Percentiles rank a stretch among this genome's conserved stretches.
Evolutionary conservation across 2,888 invertebrate genomes (phyloP).

Genomic region (Stratiomys singularior): DNA sequence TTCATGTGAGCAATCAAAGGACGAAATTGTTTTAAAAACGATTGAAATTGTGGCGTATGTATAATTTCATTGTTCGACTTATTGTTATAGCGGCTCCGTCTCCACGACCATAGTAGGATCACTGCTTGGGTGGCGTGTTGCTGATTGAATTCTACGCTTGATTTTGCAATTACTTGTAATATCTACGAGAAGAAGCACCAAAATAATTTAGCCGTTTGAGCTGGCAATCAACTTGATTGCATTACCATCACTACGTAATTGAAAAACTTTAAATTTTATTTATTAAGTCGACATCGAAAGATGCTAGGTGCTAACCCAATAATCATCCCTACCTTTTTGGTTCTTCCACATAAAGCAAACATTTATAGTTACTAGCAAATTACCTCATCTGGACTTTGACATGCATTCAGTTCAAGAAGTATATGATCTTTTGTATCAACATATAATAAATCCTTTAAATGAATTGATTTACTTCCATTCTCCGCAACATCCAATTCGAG

Average conservation of each 20-base stretch:
- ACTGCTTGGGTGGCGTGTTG: slow-evolving; percentile 28
- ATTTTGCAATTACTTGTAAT: slow-evolving; percentile 20
- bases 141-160: background rate
- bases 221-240: too few relatives aligned
- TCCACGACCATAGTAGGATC: slow-evolving; percentile 12
- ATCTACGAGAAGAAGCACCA: slow-evolving; percentile 23
- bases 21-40: background rate
- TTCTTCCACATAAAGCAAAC: background rate
- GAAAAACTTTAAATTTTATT: too few relatives aligned
- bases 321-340: too few relatives aligned
- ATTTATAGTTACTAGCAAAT: background rate
- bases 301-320: too few relatives aligned
- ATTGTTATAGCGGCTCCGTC: background rate
- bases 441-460: slow-evolving; percentile 43
- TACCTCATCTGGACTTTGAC: slow-evolving; percentile 17
- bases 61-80: background rate
- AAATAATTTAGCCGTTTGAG: too few relatives aligned
- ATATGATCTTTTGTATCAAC: slow-evolving; percentile 28
- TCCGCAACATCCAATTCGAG: slow-evolving; percentile 39
- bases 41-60: background rate
- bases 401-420: slow-evolving; percentile 36
- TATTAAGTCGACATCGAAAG: too few relatives aligned
- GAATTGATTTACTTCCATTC: slow-evolving; percentile 24
- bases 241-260: too few relatives aligned
- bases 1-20: slow-evolving; percentile 59